These are phyloP conservation scores for Dendrophyllia cribrosa DNA, from an alignment of 64 coral and sea anemone species.

Conservation along the genomic window DNA sequence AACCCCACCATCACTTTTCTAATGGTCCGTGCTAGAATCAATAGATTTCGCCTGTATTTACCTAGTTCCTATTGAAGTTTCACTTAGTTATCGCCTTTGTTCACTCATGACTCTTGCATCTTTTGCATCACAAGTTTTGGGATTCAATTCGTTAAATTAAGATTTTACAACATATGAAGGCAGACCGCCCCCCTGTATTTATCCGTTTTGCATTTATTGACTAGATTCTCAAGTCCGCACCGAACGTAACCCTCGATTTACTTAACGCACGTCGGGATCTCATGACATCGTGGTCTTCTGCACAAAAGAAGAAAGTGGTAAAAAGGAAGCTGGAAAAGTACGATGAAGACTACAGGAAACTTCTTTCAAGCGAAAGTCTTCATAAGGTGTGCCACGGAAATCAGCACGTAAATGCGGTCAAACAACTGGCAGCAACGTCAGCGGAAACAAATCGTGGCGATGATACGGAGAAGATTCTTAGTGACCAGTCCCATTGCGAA, in stretches of 20 bases:
- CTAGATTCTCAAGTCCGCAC: too few species aligned
- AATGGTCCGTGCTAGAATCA: too few species aligned
- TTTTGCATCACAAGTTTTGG: too few species aligned
- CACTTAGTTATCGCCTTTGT: too few species aligned
- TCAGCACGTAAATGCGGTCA: slow-evolving; percentile 38
- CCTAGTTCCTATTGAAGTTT: too few species aligned
- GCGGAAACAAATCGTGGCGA: background rate
- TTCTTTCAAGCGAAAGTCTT: slow-evolving; percentile 40
- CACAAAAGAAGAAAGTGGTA: slow-evolving; percentile 27
- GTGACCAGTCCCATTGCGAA: slow-evolving; percentile 56
- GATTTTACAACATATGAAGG: too few species aligned
- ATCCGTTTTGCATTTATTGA: too few species aligned
- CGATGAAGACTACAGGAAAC: slow-evolving; percentile 37
- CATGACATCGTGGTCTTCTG: slow-evolving; percentile 50
- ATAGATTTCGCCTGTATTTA: too few species aligned
- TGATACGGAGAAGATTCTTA: background rate
- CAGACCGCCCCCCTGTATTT: too few species aligned
- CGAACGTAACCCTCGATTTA: background rate
- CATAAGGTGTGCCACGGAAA: slow-evolving; percentile 48
- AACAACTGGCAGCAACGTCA: slow-evolving; percentile 15
- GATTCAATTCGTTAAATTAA: too few species aligned
- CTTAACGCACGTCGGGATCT: slow-evolving; percentile 20
- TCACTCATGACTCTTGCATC: too few species aligned
- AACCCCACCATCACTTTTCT: too few species aligned
- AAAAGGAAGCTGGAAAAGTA: slow-evolving; percentile 39